Conservation (phyloP, 35 echinoderm and acorn worm species). For the Nesometra sesokonis region DNA sequence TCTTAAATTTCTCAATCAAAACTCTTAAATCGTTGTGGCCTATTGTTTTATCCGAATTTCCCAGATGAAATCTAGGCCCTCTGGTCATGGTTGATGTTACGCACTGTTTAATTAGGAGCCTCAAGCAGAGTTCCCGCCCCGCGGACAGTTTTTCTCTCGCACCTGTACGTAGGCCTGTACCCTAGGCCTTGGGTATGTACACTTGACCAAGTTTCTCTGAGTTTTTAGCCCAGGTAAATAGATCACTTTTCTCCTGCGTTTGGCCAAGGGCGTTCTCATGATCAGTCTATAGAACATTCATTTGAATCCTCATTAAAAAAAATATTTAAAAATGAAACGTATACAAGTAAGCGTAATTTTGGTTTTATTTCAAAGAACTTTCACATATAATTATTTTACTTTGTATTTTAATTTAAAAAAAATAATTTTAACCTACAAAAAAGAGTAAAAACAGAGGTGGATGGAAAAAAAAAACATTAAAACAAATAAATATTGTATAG, state of each 20-base stretch:
- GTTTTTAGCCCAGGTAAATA: neutral
- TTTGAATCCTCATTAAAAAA: too few relatives aligned
- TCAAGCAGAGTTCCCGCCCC: neutral
- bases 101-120: neutral
- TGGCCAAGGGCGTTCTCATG: neutral
- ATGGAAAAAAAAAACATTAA: too few relatives aligned
- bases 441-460: too few relatives aligned
- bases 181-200: neutral
- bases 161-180: neutral
- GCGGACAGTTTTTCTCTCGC: neutral
- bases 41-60: neutral
- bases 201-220: neutral
- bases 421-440: too few relatives aligned
- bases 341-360: too few relatives aligned
- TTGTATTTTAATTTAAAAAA: too few relatives aligned
- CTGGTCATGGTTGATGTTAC: neutral
- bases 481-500: too few relatives aligned
- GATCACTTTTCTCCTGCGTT: neutral
- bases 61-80: neutral
- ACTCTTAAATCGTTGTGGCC: neutral
- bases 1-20: conserved; percentile 1
- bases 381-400: too few relatives aligned
- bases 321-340: too few relatives aligned
- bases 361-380: too few relatives aligned
- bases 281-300: too few relatives aligned